Evolutionary conservation across 2,888 invertebrate genomes (phyloP), one percentile per base, ranked within the genome.

Genomic region (Auanema sp.): DNA sequence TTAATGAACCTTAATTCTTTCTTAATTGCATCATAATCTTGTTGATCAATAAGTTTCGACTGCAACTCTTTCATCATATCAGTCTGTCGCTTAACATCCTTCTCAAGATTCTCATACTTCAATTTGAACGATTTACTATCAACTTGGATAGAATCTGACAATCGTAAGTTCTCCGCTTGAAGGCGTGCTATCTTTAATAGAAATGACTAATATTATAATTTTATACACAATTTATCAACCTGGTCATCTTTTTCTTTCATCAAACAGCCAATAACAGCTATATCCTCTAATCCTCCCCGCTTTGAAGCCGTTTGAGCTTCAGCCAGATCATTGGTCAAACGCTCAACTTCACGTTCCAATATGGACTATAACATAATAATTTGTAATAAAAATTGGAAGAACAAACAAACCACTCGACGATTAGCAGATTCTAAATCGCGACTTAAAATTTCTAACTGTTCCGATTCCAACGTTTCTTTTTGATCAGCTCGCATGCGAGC

Each of bases 11-110:
- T 84, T 83, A 94, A 89, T 87, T 95, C 93, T 79, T 92, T 87
- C 86, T 93, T 93, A 80, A 94, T 88, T 77, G 93, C 93, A 68
- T 93, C 93, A 85, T 94, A 94, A 87, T 95, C 94, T 78, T 56
- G 63, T 43, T 61, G 64, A 40, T 61, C 59, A 18, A 52, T 47
- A 41, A 65, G n/a, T 40, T 65, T 60, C 4, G 43, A 24, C 44
- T 65, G 51, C 24, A 52, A 58, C n/a, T 57, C 43, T 12, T 50
- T 23, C 18, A 65, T 49, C 11, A 12, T 23, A 25, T 21, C 21
- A n/a, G 41, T 44, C 53, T 23, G 41, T 40, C 55, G 54, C 51
- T 56, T 51, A 40, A 58, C 16, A 24, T 64, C 53, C 49, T 51
- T 57, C 25, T 61, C 61, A 24, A 65, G 59, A n/a, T 58, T 62